A percentile compares a stretch with the other conserved stretches of the same genome.
Evolutionary conservation across 2,113 vertebrate species (phyloP).

Genomic region (Peromyscus maniculatus): DNA sequence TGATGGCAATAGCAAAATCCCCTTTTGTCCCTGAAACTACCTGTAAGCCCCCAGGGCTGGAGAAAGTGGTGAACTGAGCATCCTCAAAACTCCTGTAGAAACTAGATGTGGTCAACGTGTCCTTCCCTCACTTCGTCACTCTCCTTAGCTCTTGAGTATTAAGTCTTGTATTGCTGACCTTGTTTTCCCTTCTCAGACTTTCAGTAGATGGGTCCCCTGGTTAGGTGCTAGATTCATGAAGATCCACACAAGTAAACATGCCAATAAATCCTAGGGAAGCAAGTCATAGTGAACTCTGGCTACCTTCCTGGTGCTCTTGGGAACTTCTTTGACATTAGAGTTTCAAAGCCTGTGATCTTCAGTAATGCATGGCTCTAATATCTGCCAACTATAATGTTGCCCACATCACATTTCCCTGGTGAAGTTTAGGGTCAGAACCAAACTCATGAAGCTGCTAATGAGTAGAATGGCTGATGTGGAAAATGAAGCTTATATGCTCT

Average conservation of each 20-base stretch:
- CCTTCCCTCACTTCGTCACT: not conserved
- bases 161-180: not conserved
- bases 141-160: not conserved
- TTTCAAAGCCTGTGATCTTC: not conserved
- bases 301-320: not conserved
- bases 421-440: not conserved
- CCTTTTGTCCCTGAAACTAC: accelerated
- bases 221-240: not conserved
- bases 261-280: not conserved
- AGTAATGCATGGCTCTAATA: not conserved
- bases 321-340: not conserved
- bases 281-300: not conserved
- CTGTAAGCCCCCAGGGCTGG: not conserved
- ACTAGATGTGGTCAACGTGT: not conserved
- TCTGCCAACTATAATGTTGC: not conserved
- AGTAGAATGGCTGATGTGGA: not conserved
- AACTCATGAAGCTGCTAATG: not conserved
- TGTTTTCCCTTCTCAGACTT: not conserved
- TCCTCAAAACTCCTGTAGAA: not conserved
- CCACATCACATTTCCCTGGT: not conserved
- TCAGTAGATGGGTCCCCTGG: too few relatives aligned
- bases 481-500: not conserved
- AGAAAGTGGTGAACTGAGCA: too few relatives aligned
- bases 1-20: slow-evolving; percentile 58
- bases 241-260: not conserved